Base-by-base conservation (phyloP, 1,140 invertebrate species). In the Pseudomyrmex dendroicus region DNA sequence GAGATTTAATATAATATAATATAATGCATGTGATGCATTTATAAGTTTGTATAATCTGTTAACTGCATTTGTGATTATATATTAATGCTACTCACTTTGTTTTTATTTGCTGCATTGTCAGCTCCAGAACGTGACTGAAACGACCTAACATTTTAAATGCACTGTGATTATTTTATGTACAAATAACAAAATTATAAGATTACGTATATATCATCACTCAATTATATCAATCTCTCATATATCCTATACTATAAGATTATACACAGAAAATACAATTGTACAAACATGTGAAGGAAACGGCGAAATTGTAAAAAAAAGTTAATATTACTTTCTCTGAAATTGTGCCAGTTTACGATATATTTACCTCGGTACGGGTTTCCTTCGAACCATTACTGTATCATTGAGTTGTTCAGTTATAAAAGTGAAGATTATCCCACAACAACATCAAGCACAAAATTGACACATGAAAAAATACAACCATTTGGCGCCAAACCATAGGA, bases 321-420 rank as follows among this genome's bases (percentile, higher is more conserved):
- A 35, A 5, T 10, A 8, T 70, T 56, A n/a, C 12, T 25, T 25
- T 10, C 8, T 10, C 4, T 13, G 4, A 25, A 62, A 62, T 25
- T 25, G 22, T 2, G 5, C 20, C 4, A 20, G 12, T 13, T 12
- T 8, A 52, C 35, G 7, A 35, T 35, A 59, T 17, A 87, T 73
- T 83, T 67, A 87, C 86, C 85, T 87, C 0, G 72, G 17, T 1
- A 0, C 0, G 0, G 8, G 0, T 63, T 87, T 87, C 22, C 67
- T 72, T 3, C 85, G 73, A 2, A 87, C 85, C 86, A 87, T 87
- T 50, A 35, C 35, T 35, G 7, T 35, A 35, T 35, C 35, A 35
- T 35, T 0, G 35, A 35, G 35, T 35, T 35, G 0, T 17, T 66
- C 12, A 83, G 52, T 83, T 9, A 74, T 12, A 17, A 72, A 64